phyloP scores from a whole-genome alignment of 2,113 vertebrate species.

The Phylloscopus whistleri region DNA sequence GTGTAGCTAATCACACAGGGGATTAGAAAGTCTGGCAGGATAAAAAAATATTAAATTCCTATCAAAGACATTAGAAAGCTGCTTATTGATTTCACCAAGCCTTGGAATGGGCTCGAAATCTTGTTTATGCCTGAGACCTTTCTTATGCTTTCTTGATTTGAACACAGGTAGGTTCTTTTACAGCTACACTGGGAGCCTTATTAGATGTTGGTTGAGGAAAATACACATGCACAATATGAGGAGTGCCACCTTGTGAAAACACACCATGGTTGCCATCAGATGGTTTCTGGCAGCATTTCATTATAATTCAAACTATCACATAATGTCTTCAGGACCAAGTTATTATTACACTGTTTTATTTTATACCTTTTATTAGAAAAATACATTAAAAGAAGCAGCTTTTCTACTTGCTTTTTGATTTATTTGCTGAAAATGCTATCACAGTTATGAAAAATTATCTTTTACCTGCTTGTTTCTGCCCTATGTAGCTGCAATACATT shows the following conservation, averaged over 20 bases:
- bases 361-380: neutral
- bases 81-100: neutral
- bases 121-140: neutral
- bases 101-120: neutral
- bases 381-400: neutral
- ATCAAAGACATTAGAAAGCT: neutral
- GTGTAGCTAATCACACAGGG: neutral
- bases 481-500: neutral
- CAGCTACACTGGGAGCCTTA: neutral
- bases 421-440: neutral
- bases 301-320: neutral
- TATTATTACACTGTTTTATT: neutral
- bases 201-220: neutral
- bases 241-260: constrained; percentile 71
- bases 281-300: neutral
- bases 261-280: constrained; percentile 10
- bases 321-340: neutral
- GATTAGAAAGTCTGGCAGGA: neutral
- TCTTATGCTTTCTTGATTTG: neutral
- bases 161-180: neutral
- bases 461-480: neutral
- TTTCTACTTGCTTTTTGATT: neutral
- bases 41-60: neutral
- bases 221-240: neutral
- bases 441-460: neutral